Percentiles rank a stretch among this genome's conserved stretches.
phyloP scores from a whole-genome alignment of 2,797 vertebrate species.

The Hirundo rustica region DNA sequence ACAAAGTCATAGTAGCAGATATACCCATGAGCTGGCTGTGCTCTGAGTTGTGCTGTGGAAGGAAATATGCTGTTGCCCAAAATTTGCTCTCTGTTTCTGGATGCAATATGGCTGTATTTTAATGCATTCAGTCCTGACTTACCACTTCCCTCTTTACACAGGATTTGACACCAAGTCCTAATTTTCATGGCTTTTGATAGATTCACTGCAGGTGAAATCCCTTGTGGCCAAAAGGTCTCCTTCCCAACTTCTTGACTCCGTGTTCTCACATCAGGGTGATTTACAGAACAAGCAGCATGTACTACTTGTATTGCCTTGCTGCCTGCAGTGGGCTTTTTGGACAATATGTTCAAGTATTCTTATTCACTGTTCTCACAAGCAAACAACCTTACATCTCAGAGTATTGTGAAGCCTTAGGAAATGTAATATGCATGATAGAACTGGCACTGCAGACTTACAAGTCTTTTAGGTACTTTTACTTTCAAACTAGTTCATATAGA shows the following conservation, averaged over 20 bases:
- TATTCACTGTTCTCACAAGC: not conserved
- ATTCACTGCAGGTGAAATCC: not conserved
- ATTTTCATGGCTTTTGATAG: not conserved
- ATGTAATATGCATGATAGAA: not conserved
- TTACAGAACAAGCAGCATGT: not conserved
- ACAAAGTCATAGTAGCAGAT: not conserved
- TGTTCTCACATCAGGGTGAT: not conserved
- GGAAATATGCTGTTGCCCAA: not conserved
- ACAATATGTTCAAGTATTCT: not conserved
- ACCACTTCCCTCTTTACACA: not conserved
- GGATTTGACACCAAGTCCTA: not conserved
- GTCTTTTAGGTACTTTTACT: not conserved
- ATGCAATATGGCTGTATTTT: not conserved
- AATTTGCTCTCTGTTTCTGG: not conserved
- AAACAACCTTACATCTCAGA: not conserved
- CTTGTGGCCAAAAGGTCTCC: not conserved
- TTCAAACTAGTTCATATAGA: not conserved
- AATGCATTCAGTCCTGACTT: not conserved
- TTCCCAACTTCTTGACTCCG: not conserved
- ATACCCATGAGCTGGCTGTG: not conserved
- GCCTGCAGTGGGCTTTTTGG: not conserved
- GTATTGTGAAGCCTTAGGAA: not conserved
- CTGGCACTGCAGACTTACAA: not conserved
- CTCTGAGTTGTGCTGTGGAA: not conserved
- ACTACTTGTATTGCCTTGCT: not conserved